phyloP scores from a whole-genome alignment of 2,888 invertebrate species.

The Spilarctia lutea region DNA sequence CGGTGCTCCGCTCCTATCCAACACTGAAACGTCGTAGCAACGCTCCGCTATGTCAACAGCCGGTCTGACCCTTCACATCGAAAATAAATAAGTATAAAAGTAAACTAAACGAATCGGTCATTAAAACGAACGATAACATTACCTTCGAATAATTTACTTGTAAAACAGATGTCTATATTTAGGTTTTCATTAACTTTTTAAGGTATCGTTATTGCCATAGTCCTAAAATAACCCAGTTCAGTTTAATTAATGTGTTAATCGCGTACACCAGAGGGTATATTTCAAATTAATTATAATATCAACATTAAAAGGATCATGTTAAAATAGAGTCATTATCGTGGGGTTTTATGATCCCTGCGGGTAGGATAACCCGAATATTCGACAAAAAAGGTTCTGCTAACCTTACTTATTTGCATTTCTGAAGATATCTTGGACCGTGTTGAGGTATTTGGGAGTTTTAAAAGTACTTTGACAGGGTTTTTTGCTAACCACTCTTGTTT shows the following conservation, averaged over 20 bases:
- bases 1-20: too few species aligned
- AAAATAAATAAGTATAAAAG: not conserved
- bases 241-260: constrained; percentile 28
- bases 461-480: constrained; percentile 12
- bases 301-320: constrained; percentile 22
- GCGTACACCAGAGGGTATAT: constrained; percentile 6
- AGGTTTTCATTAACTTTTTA: not conserved
- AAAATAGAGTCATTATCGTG: constrained; percentile 32
- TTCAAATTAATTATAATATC: constrained; percentile 39
- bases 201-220: not conserved
- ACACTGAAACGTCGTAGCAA: too few species aligned
- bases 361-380: constrained; percentile 22
- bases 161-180: not conserved
- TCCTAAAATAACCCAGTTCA: constrained; percentile 13
- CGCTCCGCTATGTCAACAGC: too few species aligned
- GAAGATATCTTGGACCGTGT: constrained; percentile 21
- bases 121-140: not conserved
- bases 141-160: not conserved
- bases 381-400: constrained; percentile 22
- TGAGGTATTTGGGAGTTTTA: constrained; percentile 10
- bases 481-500: constrained; percentile 11
- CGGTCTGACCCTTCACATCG: not conserved
- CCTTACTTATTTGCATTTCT: constrained; percentile 35
- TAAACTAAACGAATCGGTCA: not conserved
- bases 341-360: constrained; percentile 23